Evolutionary conservation across 2,113 vertebrate species (phyloP).

Genomic region (Phylloscopus whistleri): DNA sequence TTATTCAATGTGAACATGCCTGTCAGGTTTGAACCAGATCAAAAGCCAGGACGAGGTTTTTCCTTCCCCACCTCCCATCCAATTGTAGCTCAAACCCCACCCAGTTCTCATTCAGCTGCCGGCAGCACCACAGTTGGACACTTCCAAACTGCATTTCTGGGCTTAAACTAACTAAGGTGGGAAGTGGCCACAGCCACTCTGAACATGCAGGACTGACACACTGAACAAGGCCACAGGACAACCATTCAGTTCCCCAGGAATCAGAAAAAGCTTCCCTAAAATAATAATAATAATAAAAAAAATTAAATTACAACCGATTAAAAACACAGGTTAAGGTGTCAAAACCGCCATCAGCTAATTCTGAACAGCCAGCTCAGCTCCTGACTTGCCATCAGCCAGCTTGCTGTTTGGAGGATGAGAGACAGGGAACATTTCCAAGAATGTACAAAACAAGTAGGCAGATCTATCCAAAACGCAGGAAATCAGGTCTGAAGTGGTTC

Average conservation of each 20-base stretch:
- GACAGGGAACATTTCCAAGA: background rate
- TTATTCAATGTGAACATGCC: background rate
- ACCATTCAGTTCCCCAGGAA: background rate
- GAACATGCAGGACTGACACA: background rate
- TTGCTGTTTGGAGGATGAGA: background rate
- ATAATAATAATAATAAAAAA: background rate
- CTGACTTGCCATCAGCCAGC: background rate
- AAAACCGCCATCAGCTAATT: background rate
- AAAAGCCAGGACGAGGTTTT: background rate
- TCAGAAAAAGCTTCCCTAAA: background rate
- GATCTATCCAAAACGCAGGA: background rate
- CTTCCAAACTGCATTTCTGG: background rate
- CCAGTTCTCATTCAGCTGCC: background rate
- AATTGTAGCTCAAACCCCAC: background rate
- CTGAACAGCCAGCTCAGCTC: background rate
- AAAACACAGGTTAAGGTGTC: background rate
- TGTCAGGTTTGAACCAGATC: background rate
- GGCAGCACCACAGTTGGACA: background rate
- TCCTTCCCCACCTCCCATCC: background rate
- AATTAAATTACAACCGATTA: background rate
- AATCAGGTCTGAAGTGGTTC: background rate
- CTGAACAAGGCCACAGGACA: conserved; percentile 38
- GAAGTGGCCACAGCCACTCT: background rate
- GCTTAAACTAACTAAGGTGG: background rate
- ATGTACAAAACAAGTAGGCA: conserved; percentile 21